phyloP scores from a whole-genome alignment of 1,140 invertebrate species.

The Sitobion miscanthi region DNA sequence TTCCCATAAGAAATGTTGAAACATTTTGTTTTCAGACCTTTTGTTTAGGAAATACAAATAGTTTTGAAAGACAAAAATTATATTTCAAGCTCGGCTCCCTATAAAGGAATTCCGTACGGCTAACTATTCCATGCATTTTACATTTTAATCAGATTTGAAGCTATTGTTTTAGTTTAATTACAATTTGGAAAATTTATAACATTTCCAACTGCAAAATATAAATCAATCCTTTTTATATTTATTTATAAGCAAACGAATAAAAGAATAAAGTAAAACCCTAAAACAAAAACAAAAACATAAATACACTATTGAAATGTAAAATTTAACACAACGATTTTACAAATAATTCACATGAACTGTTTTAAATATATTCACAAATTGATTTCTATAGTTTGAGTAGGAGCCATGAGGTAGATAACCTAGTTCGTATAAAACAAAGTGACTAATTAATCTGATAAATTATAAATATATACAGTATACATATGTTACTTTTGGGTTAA shows the following conservation, averaged over 20 bases:
- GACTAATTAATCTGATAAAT: slow-evolving; percentile 34
- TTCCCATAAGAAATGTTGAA: not conserved
- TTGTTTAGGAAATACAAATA: slow-evolving; percentile 23
- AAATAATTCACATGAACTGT: not conserved
- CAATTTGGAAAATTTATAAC: slow-evolving; percentile 35
- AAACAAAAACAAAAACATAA: not conserved
- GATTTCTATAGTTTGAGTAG: not conserved
- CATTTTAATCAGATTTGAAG: slow-evolving; percentile 47
- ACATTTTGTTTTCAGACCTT: not conserved
- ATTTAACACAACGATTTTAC: slow-evolving; percentile 10
- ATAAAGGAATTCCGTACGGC: not conserved
- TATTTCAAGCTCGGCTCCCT: not conserved
- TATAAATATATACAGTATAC: not conserved
- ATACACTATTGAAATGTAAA: not conserved
- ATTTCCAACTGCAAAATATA: not conserved
- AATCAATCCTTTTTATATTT: not conserved
- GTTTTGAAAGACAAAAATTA: slow-evolving; percentile 18
- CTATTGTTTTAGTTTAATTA: slow-evolving; percentile 29
- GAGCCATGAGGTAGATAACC: not conserved
- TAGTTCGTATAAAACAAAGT: not conserved
- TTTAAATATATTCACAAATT: not conserved
- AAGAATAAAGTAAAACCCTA: not conserved
- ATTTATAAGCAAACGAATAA: not conserved
- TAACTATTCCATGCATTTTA: slow-evolving; percentile 41
- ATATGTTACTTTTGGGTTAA: not conserved